These are phyloP conservation scores for Pteronotus mesoamericanus DNA, from an alignment of 2,797 vertebrate species.

Conservation along the genomic window DNA sequence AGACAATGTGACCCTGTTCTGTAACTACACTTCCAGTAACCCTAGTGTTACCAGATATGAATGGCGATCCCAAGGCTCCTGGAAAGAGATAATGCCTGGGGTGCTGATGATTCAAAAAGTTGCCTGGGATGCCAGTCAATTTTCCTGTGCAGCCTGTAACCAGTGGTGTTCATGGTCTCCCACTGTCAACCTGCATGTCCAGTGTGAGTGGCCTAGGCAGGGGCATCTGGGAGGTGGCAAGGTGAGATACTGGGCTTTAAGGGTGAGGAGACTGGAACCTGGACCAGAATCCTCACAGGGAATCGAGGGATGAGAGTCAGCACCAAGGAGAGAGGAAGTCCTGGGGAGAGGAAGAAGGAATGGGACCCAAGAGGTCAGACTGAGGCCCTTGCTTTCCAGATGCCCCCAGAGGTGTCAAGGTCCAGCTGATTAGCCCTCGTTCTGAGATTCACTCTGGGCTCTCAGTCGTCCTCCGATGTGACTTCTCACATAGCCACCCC, in stretches of 20 bases:
- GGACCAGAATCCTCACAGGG: background rate
- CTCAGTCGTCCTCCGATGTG: conserved; percentile 9
- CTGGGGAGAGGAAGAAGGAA: background rate
- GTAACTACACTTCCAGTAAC: conserved; percentile 61
- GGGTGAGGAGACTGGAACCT: background rate
- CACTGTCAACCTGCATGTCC: background rate
- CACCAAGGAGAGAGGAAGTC: background rate
- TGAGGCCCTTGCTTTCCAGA: conserved; percentile 49
- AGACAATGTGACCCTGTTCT: conserved; percentile 50
- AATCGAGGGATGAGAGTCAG: background rate
- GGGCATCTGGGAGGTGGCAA: background rate
- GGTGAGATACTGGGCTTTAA: background rate
- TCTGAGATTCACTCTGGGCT: conserved; percentile 29
- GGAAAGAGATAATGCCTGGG: fast-evolving
- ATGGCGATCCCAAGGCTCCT: background rate
- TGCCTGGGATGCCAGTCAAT: background rate
- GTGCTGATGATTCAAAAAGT: background rate
- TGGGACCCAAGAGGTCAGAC: background rate
- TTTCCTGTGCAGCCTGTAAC: conserved; percentile 62
- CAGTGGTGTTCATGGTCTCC: background rate
- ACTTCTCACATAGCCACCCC: conserved; percentile 46
- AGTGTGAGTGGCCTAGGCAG: conserved; percentile 61
- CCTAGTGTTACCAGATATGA: background rate
- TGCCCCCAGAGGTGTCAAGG: conserved; percentile 54
- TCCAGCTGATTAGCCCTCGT: background rate